Base-by-base conservation (phyloP, 2,888 invertebrate species). In the Drosophila siamana region DNA sequence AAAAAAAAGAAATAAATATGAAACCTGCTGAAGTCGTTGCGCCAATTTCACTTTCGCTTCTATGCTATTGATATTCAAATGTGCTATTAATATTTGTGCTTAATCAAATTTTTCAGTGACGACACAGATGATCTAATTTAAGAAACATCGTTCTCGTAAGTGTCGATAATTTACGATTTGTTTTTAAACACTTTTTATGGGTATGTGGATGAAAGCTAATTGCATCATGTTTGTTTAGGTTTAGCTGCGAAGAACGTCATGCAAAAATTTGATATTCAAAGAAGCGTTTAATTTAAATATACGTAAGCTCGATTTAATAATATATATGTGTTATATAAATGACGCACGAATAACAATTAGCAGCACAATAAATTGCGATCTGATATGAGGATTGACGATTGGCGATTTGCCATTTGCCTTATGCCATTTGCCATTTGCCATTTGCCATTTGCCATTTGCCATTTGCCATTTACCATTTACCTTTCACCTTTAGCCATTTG, bases 331-430 rank as follows among this genome's bases (percentile, higher is more conserved):
- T 55, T 38, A 38, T 47, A 51, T 46, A 54, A 60, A 60, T 65
- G 65, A 65, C 65, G 65, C 65, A 65, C 52, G 30, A 24, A 57
- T 51, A 36, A 48, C 60, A 60, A 60, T 66, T 60, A 60, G 41
- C n/a, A 47, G 15, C 26, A 26, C 19, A 47, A 48, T 60, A 41
- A 51, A 50, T 66, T 66, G 62, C 62, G 41, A 24, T 41, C 16
- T 33, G 48, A 28, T 54, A 28, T 54, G 41, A 26, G n/a, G n/a
- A 44, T 22, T 43, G 55, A n/a, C 11, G 8, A 30, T 22, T 51
- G 54, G n/a, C 15, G 16, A 26, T 51, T 33, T 47, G 62, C 11
- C 15, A 30, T 40, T 41, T 48, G 15, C 8, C 28, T 16, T n/a
- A 16, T 16, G 19, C 33, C 13, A 15, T 41, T 40, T 57, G 16